Conservation (phyloP, 2,113 vertebrate species). For the Mustela lutreola region DNA sequence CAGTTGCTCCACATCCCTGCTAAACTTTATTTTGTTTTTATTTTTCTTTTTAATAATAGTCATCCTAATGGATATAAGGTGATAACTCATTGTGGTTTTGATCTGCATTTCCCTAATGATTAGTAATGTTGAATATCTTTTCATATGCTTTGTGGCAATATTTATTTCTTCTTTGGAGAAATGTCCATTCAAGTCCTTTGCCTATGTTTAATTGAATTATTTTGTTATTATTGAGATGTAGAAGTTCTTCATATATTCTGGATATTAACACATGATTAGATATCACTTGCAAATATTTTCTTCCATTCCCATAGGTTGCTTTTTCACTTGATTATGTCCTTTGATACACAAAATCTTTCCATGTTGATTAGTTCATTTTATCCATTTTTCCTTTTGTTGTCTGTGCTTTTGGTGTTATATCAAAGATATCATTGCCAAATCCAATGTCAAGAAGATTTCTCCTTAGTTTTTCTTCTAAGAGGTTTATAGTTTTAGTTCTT, state of each 20-base stretch:
- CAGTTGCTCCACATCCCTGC: background rate
- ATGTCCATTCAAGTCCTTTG: background rate
- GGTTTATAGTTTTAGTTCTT: background rate
- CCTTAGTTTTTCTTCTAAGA: background rate
- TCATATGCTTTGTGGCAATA: background rate
- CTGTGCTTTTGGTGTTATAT: slow-evolving; percentile 6
- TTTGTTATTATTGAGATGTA: background rate
- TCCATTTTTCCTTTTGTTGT: background rate
- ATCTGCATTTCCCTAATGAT: background rate
- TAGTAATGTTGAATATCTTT: background rate
- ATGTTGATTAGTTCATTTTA: background rate
- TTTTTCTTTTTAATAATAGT: background rate
- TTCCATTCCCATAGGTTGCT: background rate
- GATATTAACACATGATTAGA: background rate
- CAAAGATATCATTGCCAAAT: slow-evolving; percentile 2
- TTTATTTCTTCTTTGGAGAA: background rate
- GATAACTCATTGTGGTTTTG: background rate
- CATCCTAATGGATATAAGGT: background rate
- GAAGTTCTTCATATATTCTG: background rate
- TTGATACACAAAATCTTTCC: background rate
- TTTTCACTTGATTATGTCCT: background rate
- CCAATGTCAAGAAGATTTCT: background rate
- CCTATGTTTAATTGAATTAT: background rate
- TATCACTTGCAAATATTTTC: background rate
- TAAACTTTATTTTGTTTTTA: background rate